Evolutionary conservation across 1,140 invertebrate species (phyloP).

Genomic region (Cherax destructor): DNA sequence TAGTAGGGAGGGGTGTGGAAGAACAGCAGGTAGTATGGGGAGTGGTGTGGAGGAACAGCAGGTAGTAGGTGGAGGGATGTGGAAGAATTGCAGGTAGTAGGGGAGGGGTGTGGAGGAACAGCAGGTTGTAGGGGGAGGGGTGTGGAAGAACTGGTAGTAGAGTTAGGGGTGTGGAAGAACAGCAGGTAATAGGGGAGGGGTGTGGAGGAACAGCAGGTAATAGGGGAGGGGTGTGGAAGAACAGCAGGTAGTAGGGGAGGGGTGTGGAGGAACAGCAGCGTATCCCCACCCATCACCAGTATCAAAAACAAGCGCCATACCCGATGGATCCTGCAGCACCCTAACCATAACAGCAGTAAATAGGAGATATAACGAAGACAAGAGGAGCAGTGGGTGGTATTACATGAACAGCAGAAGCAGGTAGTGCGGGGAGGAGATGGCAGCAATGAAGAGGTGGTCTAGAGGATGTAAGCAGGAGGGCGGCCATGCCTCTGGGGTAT

Average conservation of each 20-base stretch:
- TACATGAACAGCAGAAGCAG: not conserved
- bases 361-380: too few species aligned
- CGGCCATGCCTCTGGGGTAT: not conserved
- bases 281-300: too few species aligned
- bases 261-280: not conserved
- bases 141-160: too few species aligned
- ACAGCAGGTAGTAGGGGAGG: not conserved
- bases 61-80: not conserved
- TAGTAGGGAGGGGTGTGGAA: too few species aligned
- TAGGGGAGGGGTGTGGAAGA: not conserved
- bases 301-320: too few species aligned
- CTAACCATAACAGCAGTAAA: too few species aligned
- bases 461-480: not conserved
- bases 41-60: not conserved
- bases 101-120: not conserved
- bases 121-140: too few species aligned
- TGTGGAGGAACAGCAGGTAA: not conserved
- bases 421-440: not conserved
- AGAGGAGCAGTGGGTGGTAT: too few species aligned
- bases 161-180: too few species aligned
- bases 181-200: too few species aligned
- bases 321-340: too few species aligned
- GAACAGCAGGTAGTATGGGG: too few species aligned
- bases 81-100: not conserved
- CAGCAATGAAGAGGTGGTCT: not conserved